Evolutionary conservation across 2,113 vertebrate genomes (phyloP).

Genomic region (Rhegmatorhina hoffmannsi): DNA sequence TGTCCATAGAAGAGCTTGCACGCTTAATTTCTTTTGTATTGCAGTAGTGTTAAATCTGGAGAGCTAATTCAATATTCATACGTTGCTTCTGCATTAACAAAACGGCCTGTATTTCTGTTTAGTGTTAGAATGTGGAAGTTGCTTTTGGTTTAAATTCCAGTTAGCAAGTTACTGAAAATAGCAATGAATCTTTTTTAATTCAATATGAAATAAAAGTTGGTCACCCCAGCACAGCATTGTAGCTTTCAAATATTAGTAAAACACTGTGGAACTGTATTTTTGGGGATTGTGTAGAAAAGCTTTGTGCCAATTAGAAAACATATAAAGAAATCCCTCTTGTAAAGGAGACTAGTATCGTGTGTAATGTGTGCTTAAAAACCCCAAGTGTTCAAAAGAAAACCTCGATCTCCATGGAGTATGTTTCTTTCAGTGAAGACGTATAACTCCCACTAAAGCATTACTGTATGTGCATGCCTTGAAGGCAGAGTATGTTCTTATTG

Average conservation of each 20-base stretch:
- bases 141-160: background rate
- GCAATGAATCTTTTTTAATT: background rate
- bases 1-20: background rate
- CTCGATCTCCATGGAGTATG: background rate
- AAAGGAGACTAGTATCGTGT: background rate
- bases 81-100: background rate
- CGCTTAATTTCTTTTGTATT: background rate
- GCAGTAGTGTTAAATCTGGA: rapidly evolving
- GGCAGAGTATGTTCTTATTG: slow-evolving; percentile 31
- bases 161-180: background rate
- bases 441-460: background rate
- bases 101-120: background rate
- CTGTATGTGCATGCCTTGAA: slow-evolving; percentile 21
- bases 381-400: slow-evolving; percentile 17
- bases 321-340: background rate
- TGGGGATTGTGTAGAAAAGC: background rate
- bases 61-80: background rate
- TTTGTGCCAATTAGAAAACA: background rate
- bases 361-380: background rate
- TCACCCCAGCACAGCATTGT: background rate
- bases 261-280: background rate
- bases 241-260: background rate
- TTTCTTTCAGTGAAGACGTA: background rate
- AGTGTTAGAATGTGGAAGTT: background rate
- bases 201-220: background rate